phyloP scores from a whole-genome alignment of 2,113 vertebrate species.

The Haplochromis vanheusdeni region DNA sequence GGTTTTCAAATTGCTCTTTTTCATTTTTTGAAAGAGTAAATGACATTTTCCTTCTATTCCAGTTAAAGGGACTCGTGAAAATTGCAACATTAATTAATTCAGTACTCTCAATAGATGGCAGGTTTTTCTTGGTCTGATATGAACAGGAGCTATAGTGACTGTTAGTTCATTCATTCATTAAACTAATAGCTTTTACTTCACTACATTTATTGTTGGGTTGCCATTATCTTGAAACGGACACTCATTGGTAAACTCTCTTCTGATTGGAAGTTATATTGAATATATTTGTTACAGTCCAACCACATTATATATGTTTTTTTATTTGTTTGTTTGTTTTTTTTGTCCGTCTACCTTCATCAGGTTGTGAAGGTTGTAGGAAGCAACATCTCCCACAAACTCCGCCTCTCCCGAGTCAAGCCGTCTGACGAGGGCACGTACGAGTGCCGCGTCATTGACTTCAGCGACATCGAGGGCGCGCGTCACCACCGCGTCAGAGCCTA shows the following conservation, averaged over 20 bases:
- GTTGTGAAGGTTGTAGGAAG: constrained; percentile 93
- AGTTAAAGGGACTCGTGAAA: background rate
- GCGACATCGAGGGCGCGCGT: constrained; percentile 78
- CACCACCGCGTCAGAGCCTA: constrained; percentile 90
- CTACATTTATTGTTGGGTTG: background rate
- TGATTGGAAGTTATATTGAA: background rate
- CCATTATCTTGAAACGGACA: background rate
- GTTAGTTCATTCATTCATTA: background rate
- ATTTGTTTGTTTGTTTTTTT: background rate
- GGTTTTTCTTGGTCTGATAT: background rate
- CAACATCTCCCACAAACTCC: constrained; percentile 97
- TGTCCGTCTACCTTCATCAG: constrained; percentile 43
- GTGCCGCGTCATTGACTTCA: constrained; percentile 93
- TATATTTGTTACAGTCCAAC: background rate
- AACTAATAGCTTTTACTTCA: background rate
- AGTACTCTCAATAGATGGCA: background rate
- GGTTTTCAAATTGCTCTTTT: background rate
- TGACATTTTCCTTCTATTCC: background rate
- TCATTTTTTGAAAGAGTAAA: background rate
- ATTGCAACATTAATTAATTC: background rate
- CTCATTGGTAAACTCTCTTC: background rate
- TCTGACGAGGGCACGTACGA: constrained; percentile 92
- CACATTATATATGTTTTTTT: background rate
- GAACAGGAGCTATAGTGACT: background rate
- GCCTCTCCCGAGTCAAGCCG: constrained; percentile 86